Conservation (phyloP, 2,113 vertebrate species). For the Lynx canadensis region DNA sequence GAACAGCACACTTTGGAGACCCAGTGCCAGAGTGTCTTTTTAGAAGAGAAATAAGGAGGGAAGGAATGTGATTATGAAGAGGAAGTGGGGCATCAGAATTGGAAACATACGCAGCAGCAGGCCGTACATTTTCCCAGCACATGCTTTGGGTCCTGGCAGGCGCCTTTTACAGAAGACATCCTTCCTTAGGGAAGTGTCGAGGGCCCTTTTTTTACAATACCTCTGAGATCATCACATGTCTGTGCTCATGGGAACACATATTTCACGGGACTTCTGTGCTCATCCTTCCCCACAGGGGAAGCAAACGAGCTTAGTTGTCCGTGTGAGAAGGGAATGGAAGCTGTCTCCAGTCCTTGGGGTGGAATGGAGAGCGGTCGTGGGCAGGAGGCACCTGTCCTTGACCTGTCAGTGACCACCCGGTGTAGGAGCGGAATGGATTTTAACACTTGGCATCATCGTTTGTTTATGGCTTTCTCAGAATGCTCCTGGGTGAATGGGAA, state of each 20-base stretch:
- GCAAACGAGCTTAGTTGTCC: slow-evolving; percentile 55
- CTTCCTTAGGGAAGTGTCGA: slow-evolving; percentile 81
- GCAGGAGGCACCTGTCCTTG: background rate
- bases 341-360: background rate
- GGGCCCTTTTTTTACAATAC: slow-evolving; percentile 80
- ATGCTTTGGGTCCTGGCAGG: slow-evolving; percentile 72
- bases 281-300: slow-evolving; percentile 53
- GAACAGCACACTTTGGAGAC: slow-evolving; percentile 7
- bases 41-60: background rate
- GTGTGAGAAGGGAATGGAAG: slow-evolving; percentile 59
- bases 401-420: background rate
- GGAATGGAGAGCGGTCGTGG: background rate
- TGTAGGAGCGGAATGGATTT: background rate
- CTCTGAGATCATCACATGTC: slow-evolving; percentile 84
- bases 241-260: slow-evolving; percentile 83
- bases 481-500: background rate
- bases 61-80: slow-evolving; percentile 73
- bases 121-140: slow-evolving; percentile 82
- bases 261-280: slow-evolving; percentile 73
- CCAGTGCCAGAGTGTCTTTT: slow-evolving; percentile 22
- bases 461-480: background rate
- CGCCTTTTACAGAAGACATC: slow-evolving; percentile 64
- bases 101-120: slow-evolving; percentile 78
- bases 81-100: slow-evolving; percentile 82
- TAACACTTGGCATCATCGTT: background rate